Percentiles rank a stretch among this genome's conserved stretches.
phyloP scores from a whole-genome alignment of 2,113 vertebrate species.

The Upupa epops region DNA sequence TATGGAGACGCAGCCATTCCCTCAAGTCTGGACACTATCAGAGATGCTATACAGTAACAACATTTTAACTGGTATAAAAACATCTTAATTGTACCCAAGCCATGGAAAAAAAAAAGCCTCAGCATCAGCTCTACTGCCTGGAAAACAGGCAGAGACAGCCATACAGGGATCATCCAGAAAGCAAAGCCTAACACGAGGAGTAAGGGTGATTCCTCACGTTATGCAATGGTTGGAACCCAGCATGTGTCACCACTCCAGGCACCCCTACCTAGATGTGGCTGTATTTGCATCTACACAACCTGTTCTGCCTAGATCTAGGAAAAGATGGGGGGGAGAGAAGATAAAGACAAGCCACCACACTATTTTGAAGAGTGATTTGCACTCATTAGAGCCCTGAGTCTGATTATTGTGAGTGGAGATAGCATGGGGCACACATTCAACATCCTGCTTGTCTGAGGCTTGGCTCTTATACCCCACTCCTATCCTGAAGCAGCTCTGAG shows the following conservation, averaged over 20 bases:
- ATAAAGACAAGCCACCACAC: background rate
- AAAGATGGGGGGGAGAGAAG: background rate
- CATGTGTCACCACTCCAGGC: rapidly evolving
- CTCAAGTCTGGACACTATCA: background rate
- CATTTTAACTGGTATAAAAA: background rate
- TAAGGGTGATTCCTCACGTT: too few relatives aligned
- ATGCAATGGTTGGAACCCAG: background rate
- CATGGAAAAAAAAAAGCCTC: background rate
- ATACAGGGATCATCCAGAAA: background rate
- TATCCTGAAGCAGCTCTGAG: background rate
- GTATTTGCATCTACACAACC: background rate
- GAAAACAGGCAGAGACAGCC: background rate
- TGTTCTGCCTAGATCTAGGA: background rate
- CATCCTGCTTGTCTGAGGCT: background rate
- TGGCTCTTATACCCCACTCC: rapidly evolving
- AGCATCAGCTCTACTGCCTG: background rate
- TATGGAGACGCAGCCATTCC: background rate
- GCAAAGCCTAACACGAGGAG: background rate
- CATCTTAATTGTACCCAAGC: background rate
- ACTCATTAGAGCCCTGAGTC: background rate
- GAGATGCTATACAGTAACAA: background rate
- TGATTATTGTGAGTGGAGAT: background rate
- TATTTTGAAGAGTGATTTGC: background rate
- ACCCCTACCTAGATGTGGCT: rapidly evolving
- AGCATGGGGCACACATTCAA: rapidly evolving